phyloP scores from a whole-genome alignment of 2,888 invertebrate genomes.

The Brenthis daphne region DNA sequence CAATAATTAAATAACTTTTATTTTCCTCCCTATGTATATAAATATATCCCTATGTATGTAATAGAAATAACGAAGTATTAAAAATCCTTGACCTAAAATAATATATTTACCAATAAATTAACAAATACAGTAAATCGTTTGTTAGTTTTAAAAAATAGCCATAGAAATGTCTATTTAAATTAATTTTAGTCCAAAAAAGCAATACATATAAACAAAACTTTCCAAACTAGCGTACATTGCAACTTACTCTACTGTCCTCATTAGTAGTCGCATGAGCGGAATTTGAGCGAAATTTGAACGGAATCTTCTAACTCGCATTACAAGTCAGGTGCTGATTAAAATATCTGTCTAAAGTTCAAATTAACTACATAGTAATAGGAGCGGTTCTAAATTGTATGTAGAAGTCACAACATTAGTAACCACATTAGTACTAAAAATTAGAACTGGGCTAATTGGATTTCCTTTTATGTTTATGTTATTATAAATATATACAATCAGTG shows the following conservation, averaged over 20 bases:
- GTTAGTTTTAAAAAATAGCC: too few species aligned
- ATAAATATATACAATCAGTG: too few species aligned
- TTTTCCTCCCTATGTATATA: too few species aligned
- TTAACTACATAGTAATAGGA: conserved; percentile 46
- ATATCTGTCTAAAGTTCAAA: conserved; percentile 51
- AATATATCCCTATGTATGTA: too few species aligned
- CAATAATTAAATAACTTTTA: too few species aligned
- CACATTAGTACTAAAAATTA: neutral
- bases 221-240: conserved; percentile 20
- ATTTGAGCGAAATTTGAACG: conserved; percentile 30
- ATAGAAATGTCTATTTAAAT: neutral
- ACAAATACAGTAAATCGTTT: too few species aligned
- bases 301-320: conserved; percentile 33
- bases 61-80: too few species aligned
- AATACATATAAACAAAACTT: conserved; percentile 4
- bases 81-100: too few species aligned
- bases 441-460: too few species aligned
- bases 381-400: conserved; percentile 36
- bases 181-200: neutral
- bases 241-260: conserved; percentile 17
- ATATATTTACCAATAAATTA: too few species aligned
- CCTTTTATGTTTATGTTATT: too few species aligned
- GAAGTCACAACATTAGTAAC: neutral
- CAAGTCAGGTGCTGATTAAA: conserved; percentile 48
- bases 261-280: conserved; percentile 29